Conservation (phyloP, 2,888 invertebrate species). For the Apamea epomidion region DNA sequence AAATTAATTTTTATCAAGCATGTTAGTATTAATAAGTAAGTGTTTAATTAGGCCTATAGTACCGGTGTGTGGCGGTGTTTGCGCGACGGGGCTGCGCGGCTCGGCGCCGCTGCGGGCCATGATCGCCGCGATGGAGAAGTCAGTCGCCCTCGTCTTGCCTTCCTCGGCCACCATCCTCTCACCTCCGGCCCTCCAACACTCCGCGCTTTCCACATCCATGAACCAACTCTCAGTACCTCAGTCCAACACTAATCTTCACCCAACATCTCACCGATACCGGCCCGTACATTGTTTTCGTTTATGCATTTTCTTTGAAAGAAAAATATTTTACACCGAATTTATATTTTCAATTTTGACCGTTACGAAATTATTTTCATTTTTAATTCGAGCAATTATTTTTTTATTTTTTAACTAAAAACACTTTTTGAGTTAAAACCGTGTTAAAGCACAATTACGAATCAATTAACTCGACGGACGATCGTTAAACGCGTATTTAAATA, state of each 20-base stretch:
- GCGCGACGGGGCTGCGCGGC: conserved; percentile 86
- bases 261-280: conserved; percentile 82
- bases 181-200: conserved; percentile 83
- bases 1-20: not conserved
- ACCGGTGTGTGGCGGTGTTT: conserved; percentile 86
- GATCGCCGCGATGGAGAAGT: conserved; percentile 98
- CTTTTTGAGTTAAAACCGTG: conserved; percentile 45
- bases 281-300: conserved; percentile 78
- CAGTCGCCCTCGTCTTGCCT: conserved; percentile 93
- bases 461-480: conserved; percentile 59
- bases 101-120: conserved; percentile 93
- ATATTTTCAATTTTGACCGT: conserved; percentile 40
- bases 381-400: conserved; percentile 6
- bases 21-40: conserved; percentile 16
- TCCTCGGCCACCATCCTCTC: conserved; percentile 89
- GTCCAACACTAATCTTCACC: conserved; percentile 69
- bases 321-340: conserved; percentile 39
- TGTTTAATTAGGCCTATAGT: conserved; percentile 80
- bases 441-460: conserved; percentile 59
- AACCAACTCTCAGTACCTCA: conserved; percentile 81
- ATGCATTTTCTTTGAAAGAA: conserved; percentile 64
- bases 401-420: conserved; percentile 35
- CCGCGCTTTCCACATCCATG: conserved; percentile 89
- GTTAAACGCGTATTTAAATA: conserved; percentile 71
- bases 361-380: conserved; percentile 57